A percentile compares a stretch with the other conserved stretches of the same genome.
Conservation (phyloP, 2,888 invertebrate species). For the Aphodius granarius region DNA sequence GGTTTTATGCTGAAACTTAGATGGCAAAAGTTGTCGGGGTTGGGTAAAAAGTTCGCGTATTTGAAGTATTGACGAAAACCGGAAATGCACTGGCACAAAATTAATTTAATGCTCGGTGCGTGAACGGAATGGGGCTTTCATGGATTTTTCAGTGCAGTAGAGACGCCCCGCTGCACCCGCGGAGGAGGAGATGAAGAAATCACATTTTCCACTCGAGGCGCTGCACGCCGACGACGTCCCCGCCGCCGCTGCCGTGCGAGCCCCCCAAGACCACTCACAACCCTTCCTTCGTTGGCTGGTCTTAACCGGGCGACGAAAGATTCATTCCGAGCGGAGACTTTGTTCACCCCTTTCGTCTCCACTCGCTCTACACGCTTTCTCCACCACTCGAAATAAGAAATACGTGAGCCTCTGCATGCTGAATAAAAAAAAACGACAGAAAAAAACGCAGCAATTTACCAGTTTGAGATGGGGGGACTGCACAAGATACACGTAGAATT, state of each 20-base stretch:
- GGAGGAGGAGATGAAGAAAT: constrained; percentile 52
- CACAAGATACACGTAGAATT: too few species aligned
- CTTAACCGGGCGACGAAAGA: constrained; percentile 51
- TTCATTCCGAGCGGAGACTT: constrained; percentile 39
- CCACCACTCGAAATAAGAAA: constrained; percentile 7
- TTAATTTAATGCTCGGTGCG: constrained; percentile 26
- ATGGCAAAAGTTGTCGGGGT: too few species aligned
- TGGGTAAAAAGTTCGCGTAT: not conserved
- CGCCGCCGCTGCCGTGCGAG: constrained; percentile 34
- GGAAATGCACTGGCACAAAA: constrained; percentile 16
- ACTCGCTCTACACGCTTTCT: constrained; percentile 1
- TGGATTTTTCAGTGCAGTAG: constrained; percentile 17
- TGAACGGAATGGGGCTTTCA: constrained; percentile 22
- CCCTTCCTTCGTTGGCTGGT: constrained; percentile 46
- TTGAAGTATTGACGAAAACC: not conserved
- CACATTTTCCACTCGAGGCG: constrained; percentile 55
- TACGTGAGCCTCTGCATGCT: not conserved
- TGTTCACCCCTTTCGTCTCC: constrained; percentile 1
- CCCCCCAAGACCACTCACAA: constrained; percentile 52
- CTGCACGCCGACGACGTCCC: constrained; percentile 31
- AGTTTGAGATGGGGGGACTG: too few species aligned
- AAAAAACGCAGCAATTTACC: not conserved
- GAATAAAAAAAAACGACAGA: not conserved
- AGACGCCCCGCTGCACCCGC: constrained; percentile 10
- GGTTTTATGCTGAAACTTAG: too few species aligned